Conservation (phyloP, 2,888 invertebrate genomes). For the Nasonia oneida region DNA sequence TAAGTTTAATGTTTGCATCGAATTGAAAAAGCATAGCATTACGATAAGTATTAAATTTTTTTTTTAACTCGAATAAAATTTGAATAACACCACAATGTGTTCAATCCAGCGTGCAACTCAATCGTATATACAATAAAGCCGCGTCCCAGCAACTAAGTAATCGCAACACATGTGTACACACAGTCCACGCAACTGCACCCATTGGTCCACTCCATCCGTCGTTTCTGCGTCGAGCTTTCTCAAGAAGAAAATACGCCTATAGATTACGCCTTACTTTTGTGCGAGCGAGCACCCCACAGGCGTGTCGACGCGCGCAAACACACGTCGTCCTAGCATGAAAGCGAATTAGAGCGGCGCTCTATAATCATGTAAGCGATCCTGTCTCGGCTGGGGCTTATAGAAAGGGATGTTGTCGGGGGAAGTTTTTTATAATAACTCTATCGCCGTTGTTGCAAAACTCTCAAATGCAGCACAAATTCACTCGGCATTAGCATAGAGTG, state of each 20-base stretch:
- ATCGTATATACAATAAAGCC: neutral
- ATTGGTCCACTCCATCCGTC: neutral
- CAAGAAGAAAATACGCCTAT: neutral
- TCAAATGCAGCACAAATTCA: too few relatives aligned
- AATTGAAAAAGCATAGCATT: neutral
- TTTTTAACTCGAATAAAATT: neutral
- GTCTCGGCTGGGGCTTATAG: constrained; percentile 19
- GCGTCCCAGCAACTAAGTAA: neutral
- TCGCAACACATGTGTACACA: neutral
- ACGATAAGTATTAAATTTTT: neutral
- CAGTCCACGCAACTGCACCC: neutral
- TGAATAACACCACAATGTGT: too few relatives aligned
- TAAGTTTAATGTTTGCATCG: too few relatives aligned
- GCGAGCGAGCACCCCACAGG: neutral
- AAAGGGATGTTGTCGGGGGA: constrained; percentile 32
- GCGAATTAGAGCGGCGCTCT: constrained; percentile 63
- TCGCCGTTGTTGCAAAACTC: neutral
- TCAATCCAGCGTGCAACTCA: neutral
- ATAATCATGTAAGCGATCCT: constrained; percentile 64
- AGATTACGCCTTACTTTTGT: neutral
- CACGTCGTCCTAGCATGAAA: constrained; percentile 54
- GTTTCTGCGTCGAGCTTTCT: neutral
- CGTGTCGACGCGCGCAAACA: constrained; percentile 21
- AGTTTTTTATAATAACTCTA: neutral
- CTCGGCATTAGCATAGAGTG: too few relatives aligned